A percentile compares a stretch with the other conserved stretches of the same genome.
Conservation (phyloP, 2,888 invertebrate species). For the Galeopsomyia nigrocyanea region DNA sequence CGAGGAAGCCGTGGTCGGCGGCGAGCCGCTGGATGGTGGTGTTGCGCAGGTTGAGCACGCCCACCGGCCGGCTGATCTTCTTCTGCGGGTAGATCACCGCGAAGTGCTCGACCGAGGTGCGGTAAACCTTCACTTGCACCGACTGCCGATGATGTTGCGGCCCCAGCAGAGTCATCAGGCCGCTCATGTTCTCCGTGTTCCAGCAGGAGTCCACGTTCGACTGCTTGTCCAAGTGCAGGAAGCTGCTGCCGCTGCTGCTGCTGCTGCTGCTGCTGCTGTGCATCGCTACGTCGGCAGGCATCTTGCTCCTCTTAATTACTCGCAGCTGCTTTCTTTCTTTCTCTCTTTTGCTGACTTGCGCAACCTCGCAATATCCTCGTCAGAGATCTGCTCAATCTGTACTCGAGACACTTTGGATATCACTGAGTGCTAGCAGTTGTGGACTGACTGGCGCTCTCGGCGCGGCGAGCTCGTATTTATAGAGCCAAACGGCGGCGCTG, state of each 20-base stretch:
- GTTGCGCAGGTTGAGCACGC: slow-evolving; percentile 75
- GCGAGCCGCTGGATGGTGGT: slow-evolving; percentile 72
- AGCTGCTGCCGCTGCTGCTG: too few relatives aligned
- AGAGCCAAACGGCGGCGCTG: too few relatives aligned
- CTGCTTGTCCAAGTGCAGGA: slow-evolving; percentile 60
- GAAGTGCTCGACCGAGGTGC: slow-evolving; percentile 76
- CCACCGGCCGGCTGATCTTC: slow-evolving; percentile 74
- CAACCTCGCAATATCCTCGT: too few relatives aligned
- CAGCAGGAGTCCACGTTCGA: slow-evolving; percentile 68
- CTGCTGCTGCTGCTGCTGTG: too few relatives aligned
- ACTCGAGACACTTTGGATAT: too few relatives aligned
- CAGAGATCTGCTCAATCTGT: too few relatives aligned
- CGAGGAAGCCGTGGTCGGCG: slow-evolving; percentile 72
- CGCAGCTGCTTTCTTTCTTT: too few relatives aligned
- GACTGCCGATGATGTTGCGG: slow-evolving; percentile 74
- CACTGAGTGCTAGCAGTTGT: too few relatives aligned
- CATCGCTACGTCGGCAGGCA: slow-evolving; percentile 69
- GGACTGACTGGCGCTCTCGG: too few relatives aligned
- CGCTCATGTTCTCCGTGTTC: slow-evolving; percentile 75
- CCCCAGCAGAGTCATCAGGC: slow-evolving; percentile 74
- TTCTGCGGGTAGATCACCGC: slow-evolving; percentile 77
- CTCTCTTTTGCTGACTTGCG: too few relatives aligned
- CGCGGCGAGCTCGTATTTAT: too few relatives aligned
- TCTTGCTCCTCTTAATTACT: too few relatives aligned
- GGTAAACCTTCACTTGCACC: slow-evolving; percentile 76